Evolutionary conservation across 2,113 vertebrate genomes (phyloP), one percentile per base, ranked within the genome.

Genomic region (Phyllostomus discolor): DNA sequence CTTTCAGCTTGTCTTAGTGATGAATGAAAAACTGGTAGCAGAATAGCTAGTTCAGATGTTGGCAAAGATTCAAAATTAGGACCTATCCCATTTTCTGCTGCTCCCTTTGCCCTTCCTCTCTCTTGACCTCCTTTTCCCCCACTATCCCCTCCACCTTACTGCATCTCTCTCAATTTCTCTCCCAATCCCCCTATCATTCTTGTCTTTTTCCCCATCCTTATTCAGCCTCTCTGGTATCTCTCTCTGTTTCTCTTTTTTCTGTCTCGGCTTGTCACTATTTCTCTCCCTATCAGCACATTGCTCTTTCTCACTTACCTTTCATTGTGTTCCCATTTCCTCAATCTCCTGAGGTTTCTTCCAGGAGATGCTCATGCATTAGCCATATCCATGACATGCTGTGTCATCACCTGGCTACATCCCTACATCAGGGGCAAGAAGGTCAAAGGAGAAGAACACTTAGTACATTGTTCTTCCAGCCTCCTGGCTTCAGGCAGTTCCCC

Each of bases 1-100:
- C 82, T 95, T 52, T 46, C 86, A 86, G 91, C 94, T 90, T 93
- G 50, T 92, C 97, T 93, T 59, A 19, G 92, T 92, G 95, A 96
- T 0, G 0, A 91, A 19, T 87, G 94, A 95, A 91, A 82, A 54
- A 80, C 1, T 54, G 94, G 91, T 16, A 85, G 76, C 16, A 20
- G 78, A 62, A 62, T 67, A 98, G 93, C 78, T 46, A 94, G 91
- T 89, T 69, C 93, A 66, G 97, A 90, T 69, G 67, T 83, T 97
- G 97, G 96, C 97, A 85, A 79, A 86, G 35, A 78, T 83, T 95
- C 96, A 94, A 33, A 67, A 67, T 73, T 7, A 64, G 64, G 86
- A 64, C 91, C 90, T 62, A 20, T 43, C 96, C 64, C 78, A 24
- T 95, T 96, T 92, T 26, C 26, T 28, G 62, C 70, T 41, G 50